Percentiles rank a stretch among this genome's conserved stretches.
phyloP scores from a whole-genome alignment of 35 echinoderm and acorn worm genomes.

The Amphiura filiformis region DNA sequence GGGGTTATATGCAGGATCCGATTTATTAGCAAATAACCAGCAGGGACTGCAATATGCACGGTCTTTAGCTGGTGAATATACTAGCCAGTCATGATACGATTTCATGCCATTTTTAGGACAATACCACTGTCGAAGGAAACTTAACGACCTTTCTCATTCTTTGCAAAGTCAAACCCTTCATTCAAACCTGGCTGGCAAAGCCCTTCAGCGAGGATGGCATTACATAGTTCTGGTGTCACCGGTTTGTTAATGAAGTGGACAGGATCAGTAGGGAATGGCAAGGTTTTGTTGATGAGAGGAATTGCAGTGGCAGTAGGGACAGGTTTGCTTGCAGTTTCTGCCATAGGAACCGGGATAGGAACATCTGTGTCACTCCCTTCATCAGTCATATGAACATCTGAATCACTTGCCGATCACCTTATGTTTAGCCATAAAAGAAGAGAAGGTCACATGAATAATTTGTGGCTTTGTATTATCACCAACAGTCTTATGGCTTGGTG shows the following conservation, averaged over 20 bases:
- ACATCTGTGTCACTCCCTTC: too few relatives aligned
- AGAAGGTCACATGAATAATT: too few relatives aligned
- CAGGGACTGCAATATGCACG: background rate
- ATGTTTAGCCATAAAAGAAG: too few relatives aligned
- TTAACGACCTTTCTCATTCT: background rate
- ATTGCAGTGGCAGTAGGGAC: background rate
- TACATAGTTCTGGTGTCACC: background rate
- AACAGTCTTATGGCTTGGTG: too few relatives aligned
- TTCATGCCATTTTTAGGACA: background rate
- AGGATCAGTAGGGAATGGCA: background rate
- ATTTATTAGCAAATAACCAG: background rate
- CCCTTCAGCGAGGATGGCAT: background rate
- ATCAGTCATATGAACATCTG: too few relatives aligned
- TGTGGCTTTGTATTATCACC: too few relatives aligned
- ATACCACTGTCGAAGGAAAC: background rate
- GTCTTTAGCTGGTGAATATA: background rate
- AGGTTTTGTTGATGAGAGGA: background rate
- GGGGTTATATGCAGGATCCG: background rate
- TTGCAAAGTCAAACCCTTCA: background rate
- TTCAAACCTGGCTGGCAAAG: background rate
- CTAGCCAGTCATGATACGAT: background rate
- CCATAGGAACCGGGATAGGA: too few relatives aligned
- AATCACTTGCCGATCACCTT: too few relatives aligned
- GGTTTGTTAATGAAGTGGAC: background rate
- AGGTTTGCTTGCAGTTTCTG: too few relatives aligned